phyloP scores from a whole-genome alignment of 2,797 vertebrate species.

The Sebastolobus alascanus region DNA sequence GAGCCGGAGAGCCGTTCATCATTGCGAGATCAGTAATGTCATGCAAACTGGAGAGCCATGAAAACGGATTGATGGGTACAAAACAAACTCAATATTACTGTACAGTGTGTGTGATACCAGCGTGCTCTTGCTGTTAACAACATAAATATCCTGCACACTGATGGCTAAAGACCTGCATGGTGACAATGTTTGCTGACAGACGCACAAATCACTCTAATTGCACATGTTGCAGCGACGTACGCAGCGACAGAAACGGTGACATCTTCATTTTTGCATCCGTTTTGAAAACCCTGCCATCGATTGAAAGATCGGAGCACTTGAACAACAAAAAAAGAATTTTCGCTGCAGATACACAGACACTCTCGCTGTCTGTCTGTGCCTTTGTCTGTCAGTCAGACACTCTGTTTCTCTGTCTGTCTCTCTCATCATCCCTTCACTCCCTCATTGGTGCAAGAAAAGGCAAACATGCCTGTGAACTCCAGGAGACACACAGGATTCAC shows the following conservation, averaged over 20 bases:
- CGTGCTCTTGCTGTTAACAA: background rate
- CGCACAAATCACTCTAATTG: conserved; percentile 40
- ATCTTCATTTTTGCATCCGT: conserved; percentile 10
- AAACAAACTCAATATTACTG: background rate
- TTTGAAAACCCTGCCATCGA: conserved; percentile 26
- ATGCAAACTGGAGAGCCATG: background rate
- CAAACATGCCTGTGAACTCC: conserved; percentile 53
- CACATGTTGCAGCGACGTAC: background rate
- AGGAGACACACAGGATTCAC: conserved; percentile 51
- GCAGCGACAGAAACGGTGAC: background rate
- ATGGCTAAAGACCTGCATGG: background rate
- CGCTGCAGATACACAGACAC: background rate
- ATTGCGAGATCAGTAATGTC: background rate
- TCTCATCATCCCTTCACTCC: conserved; percentile 39
- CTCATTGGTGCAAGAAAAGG: conserved; percentile 55
- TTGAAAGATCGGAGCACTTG: conserved; percentile 17
- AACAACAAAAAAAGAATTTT: conserved; percentile 22
- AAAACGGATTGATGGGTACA: background rate
- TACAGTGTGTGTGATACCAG: background rate
- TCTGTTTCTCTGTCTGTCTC: conserved; percentile 14
- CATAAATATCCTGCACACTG: background rate
- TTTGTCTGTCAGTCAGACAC: conserved; percentile 37
- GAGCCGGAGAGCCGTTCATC: background rate
- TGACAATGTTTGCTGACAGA: conserved; percentile 23
- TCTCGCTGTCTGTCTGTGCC: conserved; percentile 20